Evolutionary conservation across 2,113 vertebrate species (phyloP).

Genomic region (Drymodes brunneopygia): DNA sequence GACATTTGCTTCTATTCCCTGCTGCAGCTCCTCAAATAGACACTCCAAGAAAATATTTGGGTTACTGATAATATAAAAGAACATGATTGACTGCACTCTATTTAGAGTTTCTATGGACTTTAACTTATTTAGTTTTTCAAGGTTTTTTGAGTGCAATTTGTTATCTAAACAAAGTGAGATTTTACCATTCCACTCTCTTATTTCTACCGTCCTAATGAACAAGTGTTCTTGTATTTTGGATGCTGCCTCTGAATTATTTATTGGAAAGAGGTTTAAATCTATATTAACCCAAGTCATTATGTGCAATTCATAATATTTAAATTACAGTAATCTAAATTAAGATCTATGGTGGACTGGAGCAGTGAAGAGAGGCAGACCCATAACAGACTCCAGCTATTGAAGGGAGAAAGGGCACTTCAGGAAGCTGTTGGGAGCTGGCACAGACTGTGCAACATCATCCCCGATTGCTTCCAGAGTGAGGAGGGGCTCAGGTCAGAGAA

Average conservation of each 20-base stretch:
- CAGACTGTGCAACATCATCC: background rate
- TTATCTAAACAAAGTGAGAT: background rate
- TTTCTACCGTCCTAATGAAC: background rate
- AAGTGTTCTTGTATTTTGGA: background rate
- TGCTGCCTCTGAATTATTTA: background rate
- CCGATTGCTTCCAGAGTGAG: background rate
- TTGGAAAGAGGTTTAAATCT: background rate
- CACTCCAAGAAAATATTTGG: background rate
- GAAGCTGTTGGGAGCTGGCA: background rate
- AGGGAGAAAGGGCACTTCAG: background rate
- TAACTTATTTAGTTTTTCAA: no score
- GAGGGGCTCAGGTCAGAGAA: background rate
- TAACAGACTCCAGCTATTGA: background rate
- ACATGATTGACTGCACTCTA: background rate
- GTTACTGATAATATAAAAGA: background rate
- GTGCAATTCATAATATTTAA: background rate
- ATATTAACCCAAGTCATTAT: background rate
- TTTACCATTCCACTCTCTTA: background rate
- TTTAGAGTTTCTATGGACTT: background rate
- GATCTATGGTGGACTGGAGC: background rate
- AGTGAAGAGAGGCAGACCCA: background rate
- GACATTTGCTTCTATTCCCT: conserved; percentile 19
- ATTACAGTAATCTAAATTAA: background rate
- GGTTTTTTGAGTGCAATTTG: background rate
- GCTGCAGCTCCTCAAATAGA: background rate